Evolutionary conservation across 2,888 invertebrate genomes (phyloP).

Genomic region (Oligia strigilis): DNA sequence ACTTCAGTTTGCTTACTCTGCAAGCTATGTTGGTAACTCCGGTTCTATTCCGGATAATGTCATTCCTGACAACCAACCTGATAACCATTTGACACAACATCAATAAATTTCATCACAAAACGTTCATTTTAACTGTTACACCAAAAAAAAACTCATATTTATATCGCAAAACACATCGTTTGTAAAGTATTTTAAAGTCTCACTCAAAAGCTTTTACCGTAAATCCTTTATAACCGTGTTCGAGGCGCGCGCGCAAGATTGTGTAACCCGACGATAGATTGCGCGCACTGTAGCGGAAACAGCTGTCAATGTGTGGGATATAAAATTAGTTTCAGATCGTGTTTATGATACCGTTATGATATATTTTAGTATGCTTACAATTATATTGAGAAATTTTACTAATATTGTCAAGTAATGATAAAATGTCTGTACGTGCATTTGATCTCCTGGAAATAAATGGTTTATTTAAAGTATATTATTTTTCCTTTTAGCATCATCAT

Average conservation of each 20-base stretch:
- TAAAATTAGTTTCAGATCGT: conserved; percentile 22
- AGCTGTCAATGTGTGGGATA: conserved; percentile 26
- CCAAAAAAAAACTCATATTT: background rate
- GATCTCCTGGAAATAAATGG: background rate
- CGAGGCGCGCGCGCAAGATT: conserved; percentile 21
- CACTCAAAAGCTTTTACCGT: conserved; percentile 25
- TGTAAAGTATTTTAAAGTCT: background rate
- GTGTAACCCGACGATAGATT: background rate
- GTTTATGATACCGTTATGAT: conserved; percentile 13
- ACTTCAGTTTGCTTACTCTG: no score
- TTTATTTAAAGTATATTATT: background rate
- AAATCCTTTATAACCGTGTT: conserved; percentile 17
- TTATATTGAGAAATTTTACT: background rate
- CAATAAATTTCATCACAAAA: background rate
- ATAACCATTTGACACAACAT: no score
- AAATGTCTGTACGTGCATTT: conserved; percentile 5
- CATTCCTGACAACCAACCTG: no score
- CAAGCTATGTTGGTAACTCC: no score
- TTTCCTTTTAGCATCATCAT: no score
- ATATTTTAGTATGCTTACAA: background rate
- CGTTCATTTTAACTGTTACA: background rate
- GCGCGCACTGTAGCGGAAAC: conserved; percentile 10
- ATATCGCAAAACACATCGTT: conserved; percentile 13
- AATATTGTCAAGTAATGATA: no score
- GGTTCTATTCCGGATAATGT: no score